Evolutionary conservation across 2,888 invertebrate species (phyloP).

Genomic region (Slavum lentiscoides): DNA sequence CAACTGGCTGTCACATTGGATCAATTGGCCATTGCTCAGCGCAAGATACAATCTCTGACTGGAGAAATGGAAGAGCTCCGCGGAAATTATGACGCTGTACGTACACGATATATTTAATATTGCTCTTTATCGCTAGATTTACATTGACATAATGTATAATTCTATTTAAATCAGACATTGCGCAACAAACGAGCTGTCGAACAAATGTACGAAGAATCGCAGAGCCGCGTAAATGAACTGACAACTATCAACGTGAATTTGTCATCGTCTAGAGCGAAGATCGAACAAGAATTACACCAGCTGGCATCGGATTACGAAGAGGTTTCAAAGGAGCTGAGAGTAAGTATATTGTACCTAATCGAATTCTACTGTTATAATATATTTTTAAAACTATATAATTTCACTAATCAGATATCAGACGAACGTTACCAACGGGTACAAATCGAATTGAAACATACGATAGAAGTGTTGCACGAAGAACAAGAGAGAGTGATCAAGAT

Average conservation of each 20-base stretch:
- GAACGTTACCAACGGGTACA: constrained; percentile 92
- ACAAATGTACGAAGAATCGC: constrained; percentile 86
- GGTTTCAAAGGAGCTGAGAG: constrained; percentile 91
- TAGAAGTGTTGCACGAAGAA: constrained; percentile 92
- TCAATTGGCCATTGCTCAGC: constrained; percentile 86
- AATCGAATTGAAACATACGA: constrained; percentile 90
- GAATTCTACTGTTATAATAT: background rate
- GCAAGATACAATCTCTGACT: constrained; percentile 86
- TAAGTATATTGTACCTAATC: constrained; percentile 61
- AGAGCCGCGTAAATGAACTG: constrained; percentile 90
- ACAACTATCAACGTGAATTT: constrained; percentile 94
- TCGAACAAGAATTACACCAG: constrained; percentile 89
- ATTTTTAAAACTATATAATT: background rate
- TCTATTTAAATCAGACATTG: constrained; percentile 68
- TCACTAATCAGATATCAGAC: constrained; percentile 66
- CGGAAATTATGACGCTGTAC: constrained; percentile 81
- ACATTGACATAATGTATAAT: background rate
- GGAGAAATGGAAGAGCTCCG: constrained; percentile 96
- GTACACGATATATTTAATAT: constrained; percentile 57
- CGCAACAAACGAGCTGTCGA: constrained; percentile 90
- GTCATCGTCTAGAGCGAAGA: constrained; percentile 89
- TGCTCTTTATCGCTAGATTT: background rate
- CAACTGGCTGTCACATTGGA: constrained; percentile 94
- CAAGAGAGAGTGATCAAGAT: constrained; percentile 96
- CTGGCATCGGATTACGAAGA: constrained; percentile 97